phyloP scores from a whole-genome alignment of 2,888 invertebrate genomes.

The Bombylius major region DNA sequence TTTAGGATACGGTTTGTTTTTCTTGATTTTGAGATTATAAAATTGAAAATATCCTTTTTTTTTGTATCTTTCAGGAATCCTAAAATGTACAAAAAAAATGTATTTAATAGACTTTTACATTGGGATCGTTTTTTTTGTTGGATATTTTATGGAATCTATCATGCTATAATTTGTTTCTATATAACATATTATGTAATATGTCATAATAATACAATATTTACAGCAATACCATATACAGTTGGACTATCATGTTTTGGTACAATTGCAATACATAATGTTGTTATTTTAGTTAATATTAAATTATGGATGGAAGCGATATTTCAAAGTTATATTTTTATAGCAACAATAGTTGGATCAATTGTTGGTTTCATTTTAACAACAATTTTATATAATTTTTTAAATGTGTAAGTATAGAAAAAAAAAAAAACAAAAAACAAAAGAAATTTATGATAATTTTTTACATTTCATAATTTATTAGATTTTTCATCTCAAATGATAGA shows the following conservation, averaged over 20 bases:
- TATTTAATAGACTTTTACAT: slow-evolving; percentile 50
- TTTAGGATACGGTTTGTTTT: too few species aligned
- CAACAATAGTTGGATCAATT: slow-evolving; percentile 43
- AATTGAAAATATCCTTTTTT: neutral
- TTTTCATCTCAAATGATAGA: neutral
- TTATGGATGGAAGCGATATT: slow-evolving; percentile 49
- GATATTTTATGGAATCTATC: slow-evolving; percentile 48
- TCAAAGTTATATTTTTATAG: slow-evolving; percentile 42
- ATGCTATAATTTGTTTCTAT: slow-evolving; percentile 49
- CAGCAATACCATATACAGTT: slow-evolving; percentile 39
- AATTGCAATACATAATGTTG: slow-evolving; percentile 43
- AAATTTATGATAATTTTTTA: neutral
- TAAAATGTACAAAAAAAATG: slow-evolving; percentile 50
- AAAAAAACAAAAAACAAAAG: neutral
- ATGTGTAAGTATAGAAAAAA: slow-evolving; percentile 42
- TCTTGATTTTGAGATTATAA: neutral
- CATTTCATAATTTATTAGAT: neutral
- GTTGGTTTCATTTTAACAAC: slow-evolving; percentile 43
- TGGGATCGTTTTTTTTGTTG: slow-evolving; percentile 49
- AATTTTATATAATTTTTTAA: slow-evolving; percentile 42
- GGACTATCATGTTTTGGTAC: slow-evolving; percentile 49
- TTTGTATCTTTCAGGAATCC: slow-evolving; percentile 44
- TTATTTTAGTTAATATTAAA: slow-evolving; percentile 47
- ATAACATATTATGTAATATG: slow-evolving; percentile 38
- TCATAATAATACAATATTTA: slow-evolving; percentile 38